Evolutionary conservation across 2,113 vertebrate genomes (phyloP), one percentile per base, ranked within the genome.

Genomic region (Spermophilus dauricus): DNA sequence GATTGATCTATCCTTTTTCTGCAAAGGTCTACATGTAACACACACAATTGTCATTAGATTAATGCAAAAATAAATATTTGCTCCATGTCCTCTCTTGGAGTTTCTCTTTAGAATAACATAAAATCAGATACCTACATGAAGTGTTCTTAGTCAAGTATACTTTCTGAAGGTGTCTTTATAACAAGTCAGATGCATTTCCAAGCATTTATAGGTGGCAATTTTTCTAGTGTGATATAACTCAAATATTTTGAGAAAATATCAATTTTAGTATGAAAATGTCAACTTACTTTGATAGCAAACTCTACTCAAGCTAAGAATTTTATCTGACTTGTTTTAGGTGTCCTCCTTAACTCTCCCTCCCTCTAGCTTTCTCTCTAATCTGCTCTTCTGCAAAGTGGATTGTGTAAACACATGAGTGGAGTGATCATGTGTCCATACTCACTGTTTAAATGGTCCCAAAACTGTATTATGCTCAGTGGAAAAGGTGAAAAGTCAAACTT

Each of bases 91-190:
- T 97, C 95, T 89, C 86, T 76, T 34, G 84, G 34, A 5, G 2
- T 48, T 91, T 30, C 28, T 22, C 42, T 80, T 75, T 83, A 61
- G 67, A 81, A 81, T 58, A 89, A 95, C 92, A 97, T 48, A 87
- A 97, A 96, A 17, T 82, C 24, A 95, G 37, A 97, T 86, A 96
- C 61, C 67, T 86, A 70, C 73, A 77, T 91, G 85, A 96, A 92
- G 65, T 94, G 97, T 95, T 84, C 67, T 91, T 94, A 61, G 67
- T 97, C 78, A 63, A 45, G 85, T 63, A 94, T 92, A 84, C 97
- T 92, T 76, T 98, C 97, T 98, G 83, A 95, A 96, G 95, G 18
- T 86, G 93, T 63, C 14, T 5, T 78, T 51, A 70, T 95, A 98
- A 93, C 22, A 97, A 93, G 84, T 90, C 87, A 20, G 39, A 5